Evolutionary conservation across 2,888 invertebrate species (phyloP).

Genomic region (Abrostola triplasia): DNA sequence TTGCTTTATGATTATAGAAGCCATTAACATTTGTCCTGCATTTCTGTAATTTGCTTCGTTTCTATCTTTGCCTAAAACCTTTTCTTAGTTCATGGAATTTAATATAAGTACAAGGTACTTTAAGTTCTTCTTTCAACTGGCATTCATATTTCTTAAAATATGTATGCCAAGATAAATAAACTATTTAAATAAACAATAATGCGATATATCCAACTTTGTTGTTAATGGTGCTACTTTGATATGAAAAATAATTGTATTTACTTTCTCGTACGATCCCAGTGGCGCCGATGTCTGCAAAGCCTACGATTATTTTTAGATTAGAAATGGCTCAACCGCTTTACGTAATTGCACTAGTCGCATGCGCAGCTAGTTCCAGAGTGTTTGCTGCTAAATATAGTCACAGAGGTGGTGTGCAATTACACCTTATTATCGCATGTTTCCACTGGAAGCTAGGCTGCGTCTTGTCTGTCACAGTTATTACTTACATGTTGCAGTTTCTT

Average conservation of each 20-base stretch:
- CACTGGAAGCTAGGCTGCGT: conserved; percentile 81
- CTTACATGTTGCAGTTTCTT: conserved; percentile 80
- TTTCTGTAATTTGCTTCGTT: neutral
- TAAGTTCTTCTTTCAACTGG: too few relatives aligned
- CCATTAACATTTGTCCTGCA: conserved; percentile 25
- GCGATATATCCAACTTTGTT: conserved; percentile 59
- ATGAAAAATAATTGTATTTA: conserved; percentile 81
- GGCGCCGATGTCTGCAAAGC: conserved; percentile 85
- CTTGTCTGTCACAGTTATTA: conserved; percentile 76
- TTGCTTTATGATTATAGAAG: conserved; percentile 34
- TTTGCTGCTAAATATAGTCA: conserved; percentile 87
- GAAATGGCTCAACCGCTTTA: conserved; percentile 89
- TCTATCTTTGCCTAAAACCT: neutral
- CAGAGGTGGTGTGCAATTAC: conserved; percentile 85
- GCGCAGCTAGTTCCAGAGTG: conserved; percentile 85
- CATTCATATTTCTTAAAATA: neutral
- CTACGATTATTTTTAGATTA: conserved; percentile 89
- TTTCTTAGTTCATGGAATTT: neutral
- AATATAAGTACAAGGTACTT: neutral
- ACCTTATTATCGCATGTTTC: conserved; percentile 87
- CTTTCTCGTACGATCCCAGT: conserved; percentile 86
- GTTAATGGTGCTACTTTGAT: conserved; percentile 52
- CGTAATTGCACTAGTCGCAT: conserved; percentile 87
- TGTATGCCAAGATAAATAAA: conserved; percentile 19
- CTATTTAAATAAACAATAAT: conserved; percentile 24